Percentiles rank a stretch among this genome's conserved stretches.
These are phyloP conservation scores for Luperina testacea DNA, from an alignment of 2,888 invertebrate genomes.

Conservation along the genomic window DNA sequence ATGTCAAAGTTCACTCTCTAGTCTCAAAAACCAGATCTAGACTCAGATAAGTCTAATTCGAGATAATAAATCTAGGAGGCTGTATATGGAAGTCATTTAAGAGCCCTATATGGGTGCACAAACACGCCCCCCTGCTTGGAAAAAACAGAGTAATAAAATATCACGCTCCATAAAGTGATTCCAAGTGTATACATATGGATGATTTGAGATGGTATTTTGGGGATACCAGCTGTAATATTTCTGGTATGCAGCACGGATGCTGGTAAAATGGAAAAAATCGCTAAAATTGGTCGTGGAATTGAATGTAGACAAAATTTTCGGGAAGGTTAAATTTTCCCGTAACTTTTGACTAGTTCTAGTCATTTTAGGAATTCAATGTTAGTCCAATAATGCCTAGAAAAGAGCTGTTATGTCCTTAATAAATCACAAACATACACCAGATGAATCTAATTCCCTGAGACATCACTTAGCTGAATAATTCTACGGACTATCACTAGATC, in stretches of 20 bases:
- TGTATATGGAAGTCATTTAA: conserved; percentile 43
- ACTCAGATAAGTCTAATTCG: conserved; percentile 54
- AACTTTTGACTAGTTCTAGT: background rate
- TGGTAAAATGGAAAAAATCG: background rate
- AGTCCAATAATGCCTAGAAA: background rate
- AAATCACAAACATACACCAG: conserved; percentile 7
- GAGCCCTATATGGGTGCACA: conserved; percentile 53
- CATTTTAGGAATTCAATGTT: background rate
- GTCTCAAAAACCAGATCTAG: conserved; percentile 48
- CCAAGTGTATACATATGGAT: conserved; percentile 52
- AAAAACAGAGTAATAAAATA: conserved; percentile 60
- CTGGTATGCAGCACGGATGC: conserved; percentile 9
- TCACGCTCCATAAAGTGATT: conserved; percentile 61
- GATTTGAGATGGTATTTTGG: conserved; percentile 56
- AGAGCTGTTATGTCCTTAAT: background rate
- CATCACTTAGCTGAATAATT: conserved; percentile 42
- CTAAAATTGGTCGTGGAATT: background rate
- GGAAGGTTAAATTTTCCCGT: conserved; percentile 5
- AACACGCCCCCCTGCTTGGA: conserved; percentile 54
- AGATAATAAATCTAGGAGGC: conserved; percentile 49
- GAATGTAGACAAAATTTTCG: background rate
- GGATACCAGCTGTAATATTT: conserved; percentile 30
- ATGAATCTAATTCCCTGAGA: background rate
- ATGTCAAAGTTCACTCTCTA: conserved; percentile 50
- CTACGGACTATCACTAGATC: conserved; percentile 40